phyloP scores from a whole-genome alignment of 2,888 invertebrate genomes.

The Lypha dubia region DNA sequence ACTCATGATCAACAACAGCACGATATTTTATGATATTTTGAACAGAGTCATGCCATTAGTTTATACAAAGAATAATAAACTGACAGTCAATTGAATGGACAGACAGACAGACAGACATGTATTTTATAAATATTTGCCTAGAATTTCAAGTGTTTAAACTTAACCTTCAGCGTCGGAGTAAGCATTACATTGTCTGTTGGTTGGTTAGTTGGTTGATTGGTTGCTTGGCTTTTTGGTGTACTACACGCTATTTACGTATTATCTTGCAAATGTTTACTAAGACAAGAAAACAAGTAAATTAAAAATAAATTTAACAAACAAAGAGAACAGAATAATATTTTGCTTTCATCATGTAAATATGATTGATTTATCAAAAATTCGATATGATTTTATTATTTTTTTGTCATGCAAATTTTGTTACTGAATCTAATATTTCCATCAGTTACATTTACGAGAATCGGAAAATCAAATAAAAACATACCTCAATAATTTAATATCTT shows the following conservation, averaged over 20 bases:
- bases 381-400: background rate
- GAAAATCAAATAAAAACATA: too few species aligned
- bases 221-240: slow-evolving; percentile 43
- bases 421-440: too few species aligned
- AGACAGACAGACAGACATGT: slow-evolving; percentile 20
- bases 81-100: slow-evolving; percentile 31
- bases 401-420: too few species aligned
- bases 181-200: slow-evolving; percentile 4
- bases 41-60: slow-evolving; percentile 52
- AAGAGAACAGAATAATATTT: background rate
- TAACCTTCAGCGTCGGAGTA: slow-evolving; percentile 65
- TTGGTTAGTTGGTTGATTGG: slow-evolving; percentile 9
- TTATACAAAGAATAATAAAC: slow-evolving; percentile 20
- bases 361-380: slow-evolving; percentile 7
- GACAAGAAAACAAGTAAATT: background rate
- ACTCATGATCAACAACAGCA: slow-evolving; percentile 37
- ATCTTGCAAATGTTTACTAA: background rate
- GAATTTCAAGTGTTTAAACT: slow-evolving; percentile 71
- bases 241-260: slow-evolving; percentile 58
- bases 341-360: slow-evolving; percentile 20
- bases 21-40: slow-evolving; percentile 20
- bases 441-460: too few species aligned
- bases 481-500: too few species aligned
- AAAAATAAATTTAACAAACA: background rate
- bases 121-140: slow-evolving; percentile 65